These are phyloP conservation scores for Melanostoma scalare DNA, from an alignment of 2,888 invertebrate genomes.

Conservation along the genomic window DNA sequence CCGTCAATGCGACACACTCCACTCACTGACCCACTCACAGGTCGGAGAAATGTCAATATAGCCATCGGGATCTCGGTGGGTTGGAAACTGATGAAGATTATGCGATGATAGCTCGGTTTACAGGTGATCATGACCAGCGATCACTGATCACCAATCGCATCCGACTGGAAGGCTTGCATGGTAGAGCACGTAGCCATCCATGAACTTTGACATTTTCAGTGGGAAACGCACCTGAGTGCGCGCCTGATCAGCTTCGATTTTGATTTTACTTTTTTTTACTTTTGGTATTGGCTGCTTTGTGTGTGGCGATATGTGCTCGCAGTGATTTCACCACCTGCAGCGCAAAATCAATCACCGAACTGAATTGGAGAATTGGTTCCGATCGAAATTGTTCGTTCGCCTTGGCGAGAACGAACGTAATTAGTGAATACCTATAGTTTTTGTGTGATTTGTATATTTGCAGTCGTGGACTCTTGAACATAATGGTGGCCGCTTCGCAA, in stretches of 20 bases:
- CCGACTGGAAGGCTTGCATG: conserved; percentile 37
- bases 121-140: conserved; percentile 31
- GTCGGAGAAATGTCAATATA: conserved; percentile 67
- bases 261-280: background rate
- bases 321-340: conserved; percentile 72
- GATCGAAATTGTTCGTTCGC: conserved; percentile 69
- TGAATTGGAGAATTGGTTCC: conserved; percentile 69
- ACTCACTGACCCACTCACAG: conserved; percentile 63
- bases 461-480: background rate
- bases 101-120: conserved; percentile 34
- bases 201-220: conserved; percentile 67
- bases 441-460: conserved; percentile 6
- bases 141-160: conserved; percentile 9
- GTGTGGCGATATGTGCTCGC: background rate
- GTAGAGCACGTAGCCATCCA: conserved; percentile 57
- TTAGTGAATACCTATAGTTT: conserved; percentile 49
- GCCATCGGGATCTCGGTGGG: background rate
- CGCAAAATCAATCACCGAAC: conserved; percentile 69
- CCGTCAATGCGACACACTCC: conserved; percentile 55
- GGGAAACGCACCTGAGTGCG: conserved; percentile 59
- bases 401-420: conserved; percentile 68
- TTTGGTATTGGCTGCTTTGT: background rate
- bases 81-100: conserved; percentile 38
- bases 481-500: background rate
- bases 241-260: conserved; percentile 4